Conservation (phyloP, 2,797 vertebrate species). For the Rhabdomys pumilio region DNA sequence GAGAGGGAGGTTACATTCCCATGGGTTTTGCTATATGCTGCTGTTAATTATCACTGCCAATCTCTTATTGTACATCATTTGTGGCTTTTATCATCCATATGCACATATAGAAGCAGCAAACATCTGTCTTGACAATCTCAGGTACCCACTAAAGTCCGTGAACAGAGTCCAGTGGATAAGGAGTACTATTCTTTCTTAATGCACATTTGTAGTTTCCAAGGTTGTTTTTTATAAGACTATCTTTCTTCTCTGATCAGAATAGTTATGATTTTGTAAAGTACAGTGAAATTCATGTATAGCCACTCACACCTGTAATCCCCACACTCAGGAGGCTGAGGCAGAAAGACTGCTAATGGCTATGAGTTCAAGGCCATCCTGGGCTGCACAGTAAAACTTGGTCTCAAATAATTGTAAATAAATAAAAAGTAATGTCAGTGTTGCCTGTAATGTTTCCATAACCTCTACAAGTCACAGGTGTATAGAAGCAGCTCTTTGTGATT, state of each 20-base stretch:
- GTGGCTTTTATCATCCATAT: neutral
- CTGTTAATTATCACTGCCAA: neutral
- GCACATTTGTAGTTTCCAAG: neutral
- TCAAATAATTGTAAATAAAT: neutral
- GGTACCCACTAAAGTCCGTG: neutral
- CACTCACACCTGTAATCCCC: neutral
- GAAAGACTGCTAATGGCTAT: neutral
- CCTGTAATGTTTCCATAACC: neutral
- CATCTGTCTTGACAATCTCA: neutral
- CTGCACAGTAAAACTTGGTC: neutral
- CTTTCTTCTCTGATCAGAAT: slow-evolving; percentile 10
- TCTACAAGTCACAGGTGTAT: neutral
- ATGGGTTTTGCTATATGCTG: neutral
- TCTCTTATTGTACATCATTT: neutral
- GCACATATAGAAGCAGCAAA: neutral
- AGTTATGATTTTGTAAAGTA: neutral
- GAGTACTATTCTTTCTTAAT: neutral
- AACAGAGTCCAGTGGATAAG: neutral
- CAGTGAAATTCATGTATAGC: neutral
- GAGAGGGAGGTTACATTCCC: neutral
- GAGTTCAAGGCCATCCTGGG: neutral
- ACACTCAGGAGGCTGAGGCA: neutral
- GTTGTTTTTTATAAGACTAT: neutral
- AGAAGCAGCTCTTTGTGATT: neutral
- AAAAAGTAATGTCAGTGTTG: neutral